Percentiles rank a stretch among this genome's conserved stretches.
Conservation (phyloP, 1,140 invertebrate species). For the Tetragnatha versicolor region DNA sequence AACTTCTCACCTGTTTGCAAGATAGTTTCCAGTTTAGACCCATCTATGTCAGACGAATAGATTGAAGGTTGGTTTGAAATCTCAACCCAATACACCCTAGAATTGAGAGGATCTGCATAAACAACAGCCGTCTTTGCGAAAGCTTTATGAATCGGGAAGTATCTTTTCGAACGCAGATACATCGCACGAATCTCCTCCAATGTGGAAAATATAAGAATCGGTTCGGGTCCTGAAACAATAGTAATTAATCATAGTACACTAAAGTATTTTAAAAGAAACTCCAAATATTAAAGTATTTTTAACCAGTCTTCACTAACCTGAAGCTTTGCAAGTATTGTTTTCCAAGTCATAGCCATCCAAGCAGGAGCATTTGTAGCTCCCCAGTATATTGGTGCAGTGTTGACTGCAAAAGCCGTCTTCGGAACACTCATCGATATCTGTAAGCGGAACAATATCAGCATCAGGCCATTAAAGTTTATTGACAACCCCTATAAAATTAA, state of each 20-base stretch:
- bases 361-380: slow-evolving; percentile 84
- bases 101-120: slow-evolving; percentile 69
- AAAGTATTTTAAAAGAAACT: too few relatives aligned
- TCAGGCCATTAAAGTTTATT: too few relatives aligned
- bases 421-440: slow-evolving; percentile 58
- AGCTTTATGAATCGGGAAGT: slow-evolving; percentile 26
- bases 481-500: too few relatives aligned
- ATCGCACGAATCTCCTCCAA: slow-evolving; percentile 49
- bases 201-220: slow-evolving; percentile 63
- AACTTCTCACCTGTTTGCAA: slow-evolving; percentile 47
- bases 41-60: slow-evolving; percentile 69
- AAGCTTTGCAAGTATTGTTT: slow-evolving; percentile 68
- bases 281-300: too few relatives aligned
- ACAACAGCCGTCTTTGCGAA: slow-evolving; percentile 69
- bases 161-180: slow-evolving; percentile 25
- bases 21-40: slow-evolving; percentile 59
- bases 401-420: slow-evolving; percentile 76
- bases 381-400: slow-evolving; percentile 80
- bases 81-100: slow-evolving; percentile 76
- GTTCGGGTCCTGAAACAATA: slow-evolving; percentile 67
- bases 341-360: slow-evolving; percentile 75
- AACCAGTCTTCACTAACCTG: slow-evolving; percentile 60
- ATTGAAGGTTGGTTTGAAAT: slow-evolving; percentile 72
- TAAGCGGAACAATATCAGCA: too few relatives aligned
- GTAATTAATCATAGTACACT: too few relatives aligned